Evolutionary conservation across 1,140 invertebrate species (phyloP).

Genomic region (Gerris buenoi): DNA sequence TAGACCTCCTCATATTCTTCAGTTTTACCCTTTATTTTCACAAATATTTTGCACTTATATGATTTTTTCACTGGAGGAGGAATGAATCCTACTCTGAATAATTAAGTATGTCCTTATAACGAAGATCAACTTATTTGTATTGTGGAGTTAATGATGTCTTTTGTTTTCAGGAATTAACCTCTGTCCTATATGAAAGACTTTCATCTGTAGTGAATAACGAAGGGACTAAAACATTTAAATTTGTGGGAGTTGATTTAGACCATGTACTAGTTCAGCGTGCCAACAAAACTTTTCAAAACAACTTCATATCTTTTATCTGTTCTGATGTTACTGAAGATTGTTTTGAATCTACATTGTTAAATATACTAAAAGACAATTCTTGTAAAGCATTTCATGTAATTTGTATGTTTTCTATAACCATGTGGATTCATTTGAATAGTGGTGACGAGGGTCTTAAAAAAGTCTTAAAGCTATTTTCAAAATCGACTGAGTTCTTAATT

Average conservation of each 20-base stretch:
- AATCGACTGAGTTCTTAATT: conserved; percentile 39
- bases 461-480: conserved; percentile 30
- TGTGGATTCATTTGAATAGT: conserved; percentile 76
- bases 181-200: no score
- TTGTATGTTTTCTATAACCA: conserved; percentile 67
- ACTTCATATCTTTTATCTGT: conserved; percentile 38
- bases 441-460: conserved; percentile 39
- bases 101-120: no score
- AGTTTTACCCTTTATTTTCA: no score
- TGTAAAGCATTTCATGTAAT: conserved; percentile 57
- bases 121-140: no score
- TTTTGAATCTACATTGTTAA: conserved; percentile 15
- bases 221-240: no score
- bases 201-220: no score
- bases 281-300: conserved; percentile 32
- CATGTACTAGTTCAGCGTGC: conserved; percentile 49
- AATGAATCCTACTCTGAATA: no score
- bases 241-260: conserved; percentile 59
- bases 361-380: conserved; percentile 57
- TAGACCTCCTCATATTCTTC: no score
- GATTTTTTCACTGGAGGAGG: no score
- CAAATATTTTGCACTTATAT: no score
- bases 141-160: no score
- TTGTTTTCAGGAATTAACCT: no score
- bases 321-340: conserved; percentile 4